Base-by-base conservation (phyloP, 2,888 invertebrate species). In the Pristionchus entomophagus region DNA sequence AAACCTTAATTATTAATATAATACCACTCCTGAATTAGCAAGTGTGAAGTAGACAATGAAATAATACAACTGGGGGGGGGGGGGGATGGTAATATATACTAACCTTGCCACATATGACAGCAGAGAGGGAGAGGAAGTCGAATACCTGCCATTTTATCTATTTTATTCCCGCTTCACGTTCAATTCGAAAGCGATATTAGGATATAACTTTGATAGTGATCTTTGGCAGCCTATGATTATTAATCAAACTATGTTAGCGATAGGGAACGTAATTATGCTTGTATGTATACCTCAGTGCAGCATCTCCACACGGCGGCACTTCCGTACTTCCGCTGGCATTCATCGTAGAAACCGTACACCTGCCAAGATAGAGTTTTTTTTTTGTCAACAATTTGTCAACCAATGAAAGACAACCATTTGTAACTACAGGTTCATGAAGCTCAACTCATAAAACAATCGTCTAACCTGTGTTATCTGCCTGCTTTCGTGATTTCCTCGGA, bases 241-340 rank as follows among this genome's bases (percentile, higher is more conserved):
- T n/a, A n/a, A n/a, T n/a, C n/a, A n/a, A n/a, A n/a, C n/a, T n/a
- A n/a, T n/a, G n/a, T n/a, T n/a, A n/a, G n/a, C n/a, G n/a, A n/a
- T n/a, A n/a, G n/a, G n/a, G n/a, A n/a, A n/a, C n/a, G n/a, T n/a
- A n/a, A n/a, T n/a, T n/a, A n/a, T n/a, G n/a, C n/a, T n/a, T n/a
- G n/a, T n/a, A n/a, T n/a, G n/a, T 6, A 29, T 51, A 93, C 98
- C 95, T 99, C 99, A 88, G 99, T 99, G 95, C 99, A 99, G 94
- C 98, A 98, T 93, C 99, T 96, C 99, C 99, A 99, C 5, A 99
- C 99, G 88, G 97, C 97, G 87, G 98, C 97, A 86, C 97, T 97
- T 77, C 99, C 99, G 95, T 99, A 99, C 95, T 99, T 99, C 89
- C 99, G 96, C 90, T 99, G 95, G 94, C 99, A 99, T 95, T 99